Base-by-base conservation (phyloP, 2,113 vertebrate genomes). In the Poecile atricapillus region DNA sequence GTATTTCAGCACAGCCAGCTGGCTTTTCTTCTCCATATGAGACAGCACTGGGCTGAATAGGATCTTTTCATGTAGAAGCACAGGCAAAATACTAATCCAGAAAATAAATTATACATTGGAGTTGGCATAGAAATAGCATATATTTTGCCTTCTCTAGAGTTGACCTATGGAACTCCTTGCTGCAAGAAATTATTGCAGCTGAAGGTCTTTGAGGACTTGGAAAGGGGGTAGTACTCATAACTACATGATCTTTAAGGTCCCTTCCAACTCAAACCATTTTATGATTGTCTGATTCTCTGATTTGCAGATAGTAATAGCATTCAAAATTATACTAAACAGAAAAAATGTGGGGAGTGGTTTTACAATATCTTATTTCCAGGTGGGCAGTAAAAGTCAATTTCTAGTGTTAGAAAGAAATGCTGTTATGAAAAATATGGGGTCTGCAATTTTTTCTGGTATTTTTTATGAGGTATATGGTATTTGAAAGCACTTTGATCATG, bases 21-120 rank as follows among this genome's bases (percentile, higher is more conserved):
- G 94, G 86, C 77, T 97, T 96, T 94, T 95, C 83, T 95, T 92
- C 68, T 94, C 90, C 39, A 7, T 87, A 70, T 93, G 82, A 96
- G 88, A 90, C 75, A 87, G 74, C 79, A 77, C 70, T 87, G 83
- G 56, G 62, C 60, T 94, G 89, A 94, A 95, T 82, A 62, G 70
- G 77, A 85, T 83, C 68, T 90, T 94, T 96, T 87, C 69, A 93
- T 83, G 83, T 88, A 90, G 67, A 86, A 83, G 71, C 78, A 91
- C 75, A 77, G 71, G 79, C 53, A 90, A 93, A 95, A 93, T 89
- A 91, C 74, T 86, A 87, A 95, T 93, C 67, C 85, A 93, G 94
- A 85, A 87, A 97, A 96, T 95, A 95, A 96, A 94, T 94, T 91
- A 91, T 90, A 91, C 70, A 85, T 89, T 92, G 59, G 63, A 90